Evolutionary conservation across 1,140 invertebrate genomes (phyloP).

Genomic region (Diorhabda elongata): DNA sequence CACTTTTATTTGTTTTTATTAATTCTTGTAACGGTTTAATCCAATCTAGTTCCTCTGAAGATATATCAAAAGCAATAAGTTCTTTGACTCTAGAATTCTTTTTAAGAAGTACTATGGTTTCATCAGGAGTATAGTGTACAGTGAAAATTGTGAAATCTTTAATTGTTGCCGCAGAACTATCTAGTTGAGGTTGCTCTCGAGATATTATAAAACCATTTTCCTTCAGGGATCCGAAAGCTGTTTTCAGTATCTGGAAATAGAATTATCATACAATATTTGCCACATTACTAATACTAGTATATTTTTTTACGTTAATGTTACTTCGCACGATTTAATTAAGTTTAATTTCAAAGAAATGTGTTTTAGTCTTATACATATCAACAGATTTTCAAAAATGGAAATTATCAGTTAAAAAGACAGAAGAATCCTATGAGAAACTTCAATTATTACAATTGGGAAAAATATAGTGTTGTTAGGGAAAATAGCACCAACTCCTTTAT

Average conservation of each 20-base stretch:
- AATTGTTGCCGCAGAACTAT: slow-evolving; percentile 17
- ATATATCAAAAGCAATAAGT: slow-evolving; percentile 10
- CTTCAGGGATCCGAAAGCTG: slow-evolving; percentile 44
- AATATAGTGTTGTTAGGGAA: no score
- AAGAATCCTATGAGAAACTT: no score
- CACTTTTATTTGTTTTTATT: slow-evolving; percentile 51
- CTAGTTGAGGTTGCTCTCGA: slow-evolving; percentile 45
- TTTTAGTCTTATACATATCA: no score
- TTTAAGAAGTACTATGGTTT: slow-evolving; percentile 47
- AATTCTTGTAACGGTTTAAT: slow-evolving; percentile 52
- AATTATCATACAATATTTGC: neutral
- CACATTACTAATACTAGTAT: no score
- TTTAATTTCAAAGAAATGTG: no score
- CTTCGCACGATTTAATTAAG: no score
- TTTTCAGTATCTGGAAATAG: slow-evolving; percentile 44
- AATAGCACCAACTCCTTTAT: no score
- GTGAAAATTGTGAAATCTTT: slow-evolving; percentile 46
- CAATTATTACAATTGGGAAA: no score
- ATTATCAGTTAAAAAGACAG: no score
- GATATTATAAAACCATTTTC: slow-evolving; percentile 52
- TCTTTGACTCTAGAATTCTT: slow-evolving; percentile 19
- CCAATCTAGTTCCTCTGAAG: slow-evolving; percentile 49
- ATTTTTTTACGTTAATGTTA: no score
- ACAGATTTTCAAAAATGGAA: no score
- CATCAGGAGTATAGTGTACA: slow-evolving; percentile 46